Base-by-base conservation (phyloP, 2,888 invertebrate species). In the Caenorhabditis imperialis region DNA sequence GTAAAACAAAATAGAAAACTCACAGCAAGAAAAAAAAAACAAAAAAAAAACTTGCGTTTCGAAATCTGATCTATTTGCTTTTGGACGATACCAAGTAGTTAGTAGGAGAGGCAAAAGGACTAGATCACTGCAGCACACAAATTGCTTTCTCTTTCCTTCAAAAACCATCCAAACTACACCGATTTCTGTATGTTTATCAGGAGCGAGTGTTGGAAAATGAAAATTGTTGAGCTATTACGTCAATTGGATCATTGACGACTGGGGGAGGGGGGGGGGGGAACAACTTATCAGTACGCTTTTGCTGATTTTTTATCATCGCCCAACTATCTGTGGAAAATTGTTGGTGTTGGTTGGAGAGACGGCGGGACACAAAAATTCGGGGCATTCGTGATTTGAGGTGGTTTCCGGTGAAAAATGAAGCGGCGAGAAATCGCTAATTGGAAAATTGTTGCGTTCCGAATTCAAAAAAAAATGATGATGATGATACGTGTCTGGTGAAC, bases 231-330 rank as follows among this genome's bases (percentile, higher is more conserved):
- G 67, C 67, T 57, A 57, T 67, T 67, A 67, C 67, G 67, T 67
- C 57, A 67, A 67, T 57, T 67, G 67, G 67, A 67, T 67, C 67
- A 50, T 51, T 57, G 37, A 48, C 50, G 44, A 65, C 27, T 38
- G 45, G 37, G 33, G 45, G 16, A 38, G 48, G 30, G 42, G 51
- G 44, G 44, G 30, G 48, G 30, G 42, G 51, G 44, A 51, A 30
- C 42, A 23, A 47, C 22, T 47, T 23, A 47, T 47, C 18, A 16
- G 16, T 33, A 18, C 30, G 18, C 20, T 18, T 14, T 22, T 25
- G 7, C 37, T 20, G 35, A 16, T 14, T 20, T 33, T 30, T 20
- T 30, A 30, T 30, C 30, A 30, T 30, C 10, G 30, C 30, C n/a
- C 30, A 30, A 30, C 30, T 10, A 30, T 30, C 30, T 7, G 30